Percentiles rank a stretch among this genome's conserved stretches.
Conservation (phyloP, 2,113 vertebrate species). For the Hipposideros armiger region DNA sequence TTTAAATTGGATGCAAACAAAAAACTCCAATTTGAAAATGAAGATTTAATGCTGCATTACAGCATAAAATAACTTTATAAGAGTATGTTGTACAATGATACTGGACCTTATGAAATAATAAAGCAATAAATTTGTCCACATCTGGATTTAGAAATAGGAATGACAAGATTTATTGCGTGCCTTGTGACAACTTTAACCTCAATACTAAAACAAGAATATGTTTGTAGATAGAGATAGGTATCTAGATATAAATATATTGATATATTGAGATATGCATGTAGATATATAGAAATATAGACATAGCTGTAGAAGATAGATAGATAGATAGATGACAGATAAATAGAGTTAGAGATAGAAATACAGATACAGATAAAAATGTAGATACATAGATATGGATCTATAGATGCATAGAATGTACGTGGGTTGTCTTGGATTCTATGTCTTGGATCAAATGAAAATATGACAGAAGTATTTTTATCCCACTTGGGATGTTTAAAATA, state of each 20-base stretch:
- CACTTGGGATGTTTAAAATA: background rate
- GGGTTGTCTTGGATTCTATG: background rate
- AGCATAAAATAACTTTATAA: background rate
- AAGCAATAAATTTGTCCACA: background rate
- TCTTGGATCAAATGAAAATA: background rate
- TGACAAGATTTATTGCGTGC: background rate
- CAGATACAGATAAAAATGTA: no score
- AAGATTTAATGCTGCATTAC: background rate
- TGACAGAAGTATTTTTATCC: background rate
- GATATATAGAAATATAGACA: background rate
- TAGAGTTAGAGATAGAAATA: no score
- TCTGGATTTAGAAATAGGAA: background rate
- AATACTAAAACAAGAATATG: background rate
- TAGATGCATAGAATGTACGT: rapidly evolving
- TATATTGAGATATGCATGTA: background rate
- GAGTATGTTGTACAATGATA: background rate
- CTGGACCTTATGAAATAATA: background rate
- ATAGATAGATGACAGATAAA: no score
- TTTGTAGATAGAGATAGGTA: background rate
- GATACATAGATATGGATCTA: no score
- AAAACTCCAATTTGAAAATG: background rate
- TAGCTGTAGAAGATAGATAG: background rate
- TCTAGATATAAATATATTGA: background rate
- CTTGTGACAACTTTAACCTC: background rate
- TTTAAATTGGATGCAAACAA: background rate